Conservation (phyloP, 2,888 invertebrate genomes). For the Patella pellucida region DNA sequence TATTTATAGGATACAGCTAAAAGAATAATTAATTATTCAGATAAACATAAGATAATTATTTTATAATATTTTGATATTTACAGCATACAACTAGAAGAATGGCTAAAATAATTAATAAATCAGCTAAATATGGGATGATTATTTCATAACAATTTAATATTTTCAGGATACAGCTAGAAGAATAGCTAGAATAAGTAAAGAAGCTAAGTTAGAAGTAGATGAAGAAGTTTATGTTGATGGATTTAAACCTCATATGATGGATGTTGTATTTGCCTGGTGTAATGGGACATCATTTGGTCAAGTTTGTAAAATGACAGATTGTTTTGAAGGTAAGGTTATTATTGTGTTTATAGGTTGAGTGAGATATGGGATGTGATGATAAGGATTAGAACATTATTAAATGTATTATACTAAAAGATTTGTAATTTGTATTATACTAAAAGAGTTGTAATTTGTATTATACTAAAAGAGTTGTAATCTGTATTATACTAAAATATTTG, state of each 20-base stretch:
- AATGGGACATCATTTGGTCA: conserved; percentile 92
- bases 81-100: conserved; percentile 83
- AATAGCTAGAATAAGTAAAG: conserved; percentile 76
- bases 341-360: no score
- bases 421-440: conserved; percentile 62
- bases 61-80: background rate
- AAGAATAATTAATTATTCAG: no score
- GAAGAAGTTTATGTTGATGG: conserved; percentile 91
- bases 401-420: no score
- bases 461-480: conserved; percentile 59
- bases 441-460: conserved; percentile 31
- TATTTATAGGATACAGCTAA: no score
- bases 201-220: conserved; percentile 78
- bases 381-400: no score
- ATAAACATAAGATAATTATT: no score
- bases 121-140: conserved; percentile 33
- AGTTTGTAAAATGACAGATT: conserved; percentile 81
- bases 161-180: conserved; percentile 83
- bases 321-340: conserved; percentile 66
- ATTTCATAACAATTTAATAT: background rate
- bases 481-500: no score
- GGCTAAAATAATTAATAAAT: conserved; percentile 77
- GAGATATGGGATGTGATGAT: no score
- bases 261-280: conserved; percentile 96
- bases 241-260: conserved; percentile 96